These are phyloP conservation scores for Adelosebastes latens DNA, from an alignment of 2,797 vertebrate species.

Conservation along the genomic window DNA sequence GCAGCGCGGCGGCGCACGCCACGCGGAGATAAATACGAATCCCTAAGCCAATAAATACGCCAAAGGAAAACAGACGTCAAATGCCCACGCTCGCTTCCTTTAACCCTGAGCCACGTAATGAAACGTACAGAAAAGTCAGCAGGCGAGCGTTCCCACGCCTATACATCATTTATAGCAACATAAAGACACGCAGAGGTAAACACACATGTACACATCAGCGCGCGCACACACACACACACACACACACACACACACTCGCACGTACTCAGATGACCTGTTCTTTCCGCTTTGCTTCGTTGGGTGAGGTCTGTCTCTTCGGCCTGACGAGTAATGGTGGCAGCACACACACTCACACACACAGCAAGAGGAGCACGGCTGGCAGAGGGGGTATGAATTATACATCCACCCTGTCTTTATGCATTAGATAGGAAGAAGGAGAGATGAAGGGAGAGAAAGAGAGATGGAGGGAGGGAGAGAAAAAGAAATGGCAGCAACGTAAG, in stretches of 20 bases:
- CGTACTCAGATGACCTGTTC: constrained; percentile 62
- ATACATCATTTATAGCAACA: constrained; percentile 66
- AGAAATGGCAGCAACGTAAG: constrained; percentile 49
- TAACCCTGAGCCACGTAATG: constrained; percentile 28
- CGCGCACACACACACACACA: constrained; percentile 34
- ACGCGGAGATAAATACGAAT: constrained; percentile 46
- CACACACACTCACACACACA: constrained; percentile 40
- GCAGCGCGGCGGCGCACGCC: constrained; percentile 22
- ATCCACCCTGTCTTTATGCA: constrained; percentile 88
- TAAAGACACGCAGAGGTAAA: constrained; percentile 38
- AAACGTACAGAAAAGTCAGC: constrained; percentile 43
- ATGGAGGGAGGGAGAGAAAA: constrained; percentile 25
- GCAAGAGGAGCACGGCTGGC: constrained; percentile 79
- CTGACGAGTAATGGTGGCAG: constrained; percentile 49
- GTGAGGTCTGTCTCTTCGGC: constrained; percentile 49
- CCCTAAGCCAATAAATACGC: constrained; percentile 48
- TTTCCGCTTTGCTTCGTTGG: constrained; percentile 54
- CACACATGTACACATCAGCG: constrained; percentile 15
- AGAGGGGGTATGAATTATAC: constrained; percentile 90
- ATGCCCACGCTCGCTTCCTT: constrained; percentile 30
- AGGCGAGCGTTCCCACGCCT: constrained; percentile 64
- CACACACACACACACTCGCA: constrained; percentile 42
- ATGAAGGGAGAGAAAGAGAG: constrained; percentile 2
- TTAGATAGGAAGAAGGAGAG: constrained; percentile 75
- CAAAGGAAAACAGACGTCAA: constrained; percentile 57